Evolutionary conservation across 1,140 invertebrate genomes (phyloP), one percentile per base, ranked within the genome.

Genomic region (Acromyrmex heyeri): DNA sequence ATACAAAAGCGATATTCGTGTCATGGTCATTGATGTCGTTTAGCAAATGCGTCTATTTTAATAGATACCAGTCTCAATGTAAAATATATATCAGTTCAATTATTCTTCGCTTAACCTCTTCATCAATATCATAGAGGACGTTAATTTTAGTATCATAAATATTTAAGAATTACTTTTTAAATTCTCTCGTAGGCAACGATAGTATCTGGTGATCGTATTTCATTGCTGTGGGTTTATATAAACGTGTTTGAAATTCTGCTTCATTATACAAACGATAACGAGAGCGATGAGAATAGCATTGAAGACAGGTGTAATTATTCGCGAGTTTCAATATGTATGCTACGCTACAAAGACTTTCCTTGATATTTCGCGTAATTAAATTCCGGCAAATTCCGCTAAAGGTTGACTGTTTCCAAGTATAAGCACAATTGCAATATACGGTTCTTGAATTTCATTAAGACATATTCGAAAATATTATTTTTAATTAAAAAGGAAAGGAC

Each of bases 281-380:
- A n/a, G n/a, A 55, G 14, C 34, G 27, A 67, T 27, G 34, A 27
- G 30, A 64, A 57, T 59, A 48, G 38, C 27, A 8, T 2, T 4
- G 18, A 53, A 79, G 48, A 79, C 30, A 69, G n/a, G 8, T 69
- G 27, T 53, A 79, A 79, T 79, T 78, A 38, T 10, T 53, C 27
- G 44, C 30, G n/a, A 24, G 34, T 67, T 69, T 79, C 18, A 50
- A 78, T 38, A n/a, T 50, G 18, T 18, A 21, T n/a, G 2, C n/a
- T n/a, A n/a, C 2, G 4, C 24, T 78, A 53, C 44, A 30, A 50
- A 67, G 62, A 69, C 18, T 34, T 34, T 53, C 14, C 18, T 65
- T 67, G 44, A 67, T 53, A 50, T 79, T 67, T 14, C 30, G 14
- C 27, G 27, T 67, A 79, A 79, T 69, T 79, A 79, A 67, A 78